These are phyloP conservation scores for Aporophyla nigra DNA, from an alignment of 2,888 invertebrate genomes.

Conservation along the genomic window DNA sequence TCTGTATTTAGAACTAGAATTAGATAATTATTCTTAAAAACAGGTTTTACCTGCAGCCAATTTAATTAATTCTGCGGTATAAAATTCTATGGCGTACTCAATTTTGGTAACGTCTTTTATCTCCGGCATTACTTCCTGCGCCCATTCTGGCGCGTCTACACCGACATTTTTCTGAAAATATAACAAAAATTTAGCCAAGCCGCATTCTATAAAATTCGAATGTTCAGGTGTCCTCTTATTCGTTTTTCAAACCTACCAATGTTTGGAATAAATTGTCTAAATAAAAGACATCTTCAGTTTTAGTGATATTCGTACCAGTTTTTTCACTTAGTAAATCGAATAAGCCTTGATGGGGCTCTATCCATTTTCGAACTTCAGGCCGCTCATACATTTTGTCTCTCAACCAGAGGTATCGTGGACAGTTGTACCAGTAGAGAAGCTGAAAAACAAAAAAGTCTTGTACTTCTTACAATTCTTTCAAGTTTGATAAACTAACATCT, in stretches of 20 bases:
- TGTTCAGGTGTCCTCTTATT: not conserved
- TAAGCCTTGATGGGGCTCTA: slow-evolving; percentile 78
- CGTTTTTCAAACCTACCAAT: slow-evolving; percentile 75
- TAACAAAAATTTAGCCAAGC: not conserved
- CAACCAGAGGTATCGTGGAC: slow-evolving; percentile 81
- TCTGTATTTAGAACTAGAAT: not conserved
- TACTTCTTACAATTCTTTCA: not conserved
- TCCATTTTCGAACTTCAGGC: slow-evolving; percentile 76
- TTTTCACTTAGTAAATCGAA: slow-evolving; percentile 77
- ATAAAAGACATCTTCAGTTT: slow-evolving; percentile 84
- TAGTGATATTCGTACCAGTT: slow-evolving; percentile 83
- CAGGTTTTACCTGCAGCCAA: slow-evolving; percentile 82
- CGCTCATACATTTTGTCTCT: slow-evolving; percentile 76
- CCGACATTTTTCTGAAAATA: slow-evolving; percentile 85
- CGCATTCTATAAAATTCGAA: not conserved
- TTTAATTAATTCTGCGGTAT: slow-evolving; percentile 79
- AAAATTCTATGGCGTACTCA: slow-evolving; percentile 83
- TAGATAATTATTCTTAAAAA: not conserved
- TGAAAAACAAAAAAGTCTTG: slow-evolving; percentile 67
- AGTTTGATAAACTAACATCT: not conserved
- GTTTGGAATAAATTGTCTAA: slow-evolving; percentile 88
- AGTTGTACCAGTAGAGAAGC: slow-evolving; percentile 89
- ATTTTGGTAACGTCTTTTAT: slow-evolving; percentile 87
- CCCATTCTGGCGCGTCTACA: slow-evolving; percentile 83
- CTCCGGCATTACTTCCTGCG: slow-evolving; percentile 80